A percentile compares a stretch with the other conserved stretches of the same genome.
Evolutionary conservation across 2,888 invertebrate genomes (phyloP).

Genomic region (Agonopterix subpropinquella): DNA sequence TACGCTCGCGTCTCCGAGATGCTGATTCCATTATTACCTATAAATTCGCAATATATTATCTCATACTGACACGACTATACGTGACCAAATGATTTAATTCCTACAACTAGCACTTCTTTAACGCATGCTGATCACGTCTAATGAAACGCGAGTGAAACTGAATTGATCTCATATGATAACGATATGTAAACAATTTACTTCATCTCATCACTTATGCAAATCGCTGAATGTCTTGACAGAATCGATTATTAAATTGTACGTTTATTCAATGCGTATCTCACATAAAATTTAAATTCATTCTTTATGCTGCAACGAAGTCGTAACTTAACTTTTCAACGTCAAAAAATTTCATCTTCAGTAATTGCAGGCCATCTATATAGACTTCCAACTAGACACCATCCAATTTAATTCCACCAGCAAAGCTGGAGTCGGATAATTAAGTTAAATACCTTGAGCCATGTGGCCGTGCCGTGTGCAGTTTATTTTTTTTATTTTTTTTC

Average conservation of each 20-base stretch:
- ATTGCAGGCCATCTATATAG: conserved; percentile 30
- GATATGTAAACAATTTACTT: conserved; percentile 11
- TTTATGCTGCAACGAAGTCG: not conserved
- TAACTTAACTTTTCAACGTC: conserved; percentile 22
- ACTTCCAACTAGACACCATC: conserved; percentile 25
- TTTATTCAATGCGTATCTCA: no score
- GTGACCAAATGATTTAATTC: not conserved
- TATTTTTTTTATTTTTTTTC: conserved; percentile 33
- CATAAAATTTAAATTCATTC: no score
- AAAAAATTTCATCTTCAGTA: conserved; percentile 27
- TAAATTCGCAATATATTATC: not conserved
- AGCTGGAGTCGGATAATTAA: conserved; percentile 32
- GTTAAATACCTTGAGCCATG: conserved; percentile 30
- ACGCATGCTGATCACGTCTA: conserved; percentile 11
- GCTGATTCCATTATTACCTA: not conserved
- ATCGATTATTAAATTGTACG: no score
- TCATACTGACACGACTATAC: not conserved
- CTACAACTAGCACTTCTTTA: not conserved
- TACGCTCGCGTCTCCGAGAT: not conserved
- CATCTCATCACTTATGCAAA: conserved; percentile 12
- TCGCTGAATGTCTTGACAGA: no score
- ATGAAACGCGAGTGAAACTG: conserved; percentile 1
- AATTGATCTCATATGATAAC: not conserved
- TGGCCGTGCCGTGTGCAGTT: conserved; percentile 17
- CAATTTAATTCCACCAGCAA: conserved; percentile 29